Base-by-base conservation (phyloP, 1,140 invertebrate genomes). In the Papilio machaon region DNA sequence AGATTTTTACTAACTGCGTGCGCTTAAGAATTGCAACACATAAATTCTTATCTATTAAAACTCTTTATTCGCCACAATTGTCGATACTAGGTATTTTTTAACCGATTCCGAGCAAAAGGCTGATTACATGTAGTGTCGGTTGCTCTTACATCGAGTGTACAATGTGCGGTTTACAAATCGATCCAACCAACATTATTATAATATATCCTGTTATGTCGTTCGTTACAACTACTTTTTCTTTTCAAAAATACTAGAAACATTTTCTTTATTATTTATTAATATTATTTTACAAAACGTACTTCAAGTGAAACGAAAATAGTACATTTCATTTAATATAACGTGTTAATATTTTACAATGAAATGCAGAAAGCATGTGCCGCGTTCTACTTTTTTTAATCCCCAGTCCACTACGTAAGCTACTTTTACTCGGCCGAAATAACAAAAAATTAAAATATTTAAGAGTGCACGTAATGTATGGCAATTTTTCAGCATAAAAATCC, bases 161-260 rank as follows among this genome's bases (percentile, higher is more conserved):
- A 64, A 81, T 78, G 80, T 87, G 87, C 85, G 89, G 89, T 87
- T 90, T 89, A 88, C 86, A 90, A 88, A 90, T 85, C 87, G 85
- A 88, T 89, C 85, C 81, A 79, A 77, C 73, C 80, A 73, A 84
- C 86, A 87, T 90, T 85, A 85, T 82, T 80, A 82, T 90, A 86
- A 86, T 89, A 84, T 87, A 86, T 88, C 85, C 86, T 88, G 87
- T 80, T 87, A 83, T 81, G 79, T 81, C 73, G 64, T 82, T 58
- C 38, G 17, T 73, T 80, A 82, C 84, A 85, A 86, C 84, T 85
- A 82, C 76, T 80, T 38, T 80, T 77, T 79, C 49, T 73, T 79
- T 81, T 83, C 80, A 75, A 60, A 64, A 19, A 49, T 67, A 38
- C 64, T 11, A 35, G 23, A 30, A 30, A 30, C 23, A 30, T 30